phyloP scores from a whole-genome alignment of 2,113 vertebrate species.

The Romanogobio albipinnatus region DNA sequence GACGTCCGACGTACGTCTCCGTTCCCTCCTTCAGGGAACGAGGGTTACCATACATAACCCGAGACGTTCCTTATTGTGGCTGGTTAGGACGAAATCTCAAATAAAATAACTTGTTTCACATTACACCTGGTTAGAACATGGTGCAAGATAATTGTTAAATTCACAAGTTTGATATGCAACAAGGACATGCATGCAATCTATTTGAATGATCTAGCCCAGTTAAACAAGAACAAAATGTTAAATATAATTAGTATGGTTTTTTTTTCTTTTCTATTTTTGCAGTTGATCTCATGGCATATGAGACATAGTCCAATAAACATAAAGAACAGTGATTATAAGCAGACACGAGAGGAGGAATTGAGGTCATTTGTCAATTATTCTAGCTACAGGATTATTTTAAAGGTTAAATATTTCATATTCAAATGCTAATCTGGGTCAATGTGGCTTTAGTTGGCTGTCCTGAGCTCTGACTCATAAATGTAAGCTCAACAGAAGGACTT shows the following conservation, averaged over 20 bases:
- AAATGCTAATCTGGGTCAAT: slow-evolving; percentile 78
- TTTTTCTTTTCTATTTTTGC: background rate
- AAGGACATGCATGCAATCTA: background rate
- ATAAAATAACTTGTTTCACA: background rate
- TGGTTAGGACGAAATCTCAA: background rate
- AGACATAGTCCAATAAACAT: slow-evolving; percentile 74
- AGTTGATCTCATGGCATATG: slow-evolving; percentile 61
- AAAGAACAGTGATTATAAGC: slow-evolving; percentile 78
- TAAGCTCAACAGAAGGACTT: slow-evolving; percentile 32
- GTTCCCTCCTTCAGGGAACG: too few species aligned
- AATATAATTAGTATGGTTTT: background rate
- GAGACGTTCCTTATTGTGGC: background rate
- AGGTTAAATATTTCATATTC: slow-evolving; percentile 82
- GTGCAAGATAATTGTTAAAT: background rate
- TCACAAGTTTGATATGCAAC: background rate
- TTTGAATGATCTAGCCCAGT: background rate
- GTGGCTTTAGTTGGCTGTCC: slow-evolving; percentile 66
- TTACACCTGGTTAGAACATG: background rate
- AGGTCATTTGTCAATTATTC: slow-evolving; percentile 83
- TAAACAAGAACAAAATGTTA: background rate
- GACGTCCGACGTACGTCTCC: too few species aligned
- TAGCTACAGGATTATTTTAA: slow-evolving; percentile 85
- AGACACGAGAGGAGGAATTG: slow-evolving; percentile 76
- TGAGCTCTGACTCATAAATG: slow-evolving; percentile 63
- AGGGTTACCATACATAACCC: too few species aligned